phyloP scores from a whole-genome alignment of 2,888 invertebrate species.

The Pseudococcus longispinus region DNA sequence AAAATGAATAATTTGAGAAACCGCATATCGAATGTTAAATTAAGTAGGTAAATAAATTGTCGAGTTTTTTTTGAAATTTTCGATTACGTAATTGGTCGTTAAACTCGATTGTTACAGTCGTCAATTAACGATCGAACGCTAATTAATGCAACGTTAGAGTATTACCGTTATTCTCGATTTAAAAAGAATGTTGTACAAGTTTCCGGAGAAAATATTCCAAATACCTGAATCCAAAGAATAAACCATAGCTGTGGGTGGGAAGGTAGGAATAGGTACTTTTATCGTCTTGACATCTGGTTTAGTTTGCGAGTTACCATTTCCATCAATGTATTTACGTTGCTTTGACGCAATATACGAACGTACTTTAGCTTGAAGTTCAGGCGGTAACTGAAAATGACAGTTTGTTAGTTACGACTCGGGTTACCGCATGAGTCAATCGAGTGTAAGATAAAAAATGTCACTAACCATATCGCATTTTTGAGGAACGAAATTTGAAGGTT shows the following conservation, averaged over 20 bases:
- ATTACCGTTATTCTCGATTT: background rate
- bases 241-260: conserved; percentile 86
- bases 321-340: conserved; percentile 65
- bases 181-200: background rate
- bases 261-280: conserved; percentile 78
- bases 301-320: conserved; percentile 60
- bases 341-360: conserved; percentile 77
- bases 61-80: too few species aligned
- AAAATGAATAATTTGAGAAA: background rate
- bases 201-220: background rate
- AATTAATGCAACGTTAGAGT: background rate
- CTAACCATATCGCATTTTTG: conserved; percentile 89
- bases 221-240: conserved; percentile 64
- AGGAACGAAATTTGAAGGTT: conserved; percentile 91
- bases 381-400: conserved; percentile 75
- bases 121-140: background rate
- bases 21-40: background rate
- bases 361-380: conserved; percentile 90
- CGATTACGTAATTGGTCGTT: background rate
- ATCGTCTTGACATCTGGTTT: conserved; percentile 69
- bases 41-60: background rate
- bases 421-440: background rate
- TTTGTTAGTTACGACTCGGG: conserved; percentile 3
- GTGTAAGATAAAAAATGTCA: conserved; percentile 59
- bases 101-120: background rate